These are phyloP conservation scores for Agonopterix alstromeriana DNA, from an alignment of 2,888 invertebrate species.

Conservation along the genomic window DNA sequence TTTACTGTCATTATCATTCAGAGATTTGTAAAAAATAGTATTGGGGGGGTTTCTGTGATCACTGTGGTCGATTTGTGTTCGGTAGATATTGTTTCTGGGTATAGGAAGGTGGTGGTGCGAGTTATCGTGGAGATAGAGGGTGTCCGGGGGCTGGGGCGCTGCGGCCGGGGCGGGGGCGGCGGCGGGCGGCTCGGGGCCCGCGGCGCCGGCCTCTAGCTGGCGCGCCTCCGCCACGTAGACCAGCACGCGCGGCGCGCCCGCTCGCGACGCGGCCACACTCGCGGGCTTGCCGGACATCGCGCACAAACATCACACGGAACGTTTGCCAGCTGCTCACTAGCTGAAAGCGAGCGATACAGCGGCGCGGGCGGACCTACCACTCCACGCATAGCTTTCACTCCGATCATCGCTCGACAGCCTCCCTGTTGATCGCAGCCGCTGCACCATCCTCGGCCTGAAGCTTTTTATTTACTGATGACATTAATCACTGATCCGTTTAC, in stretches of 20 bases:
- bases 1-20: slow-evolving; percentile 45
- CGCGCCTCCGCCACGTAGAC: slow-evolving; percentile 73
- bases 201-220: slow-evolving; percentile 69
- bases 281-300: slow-evolving; percentile 89
- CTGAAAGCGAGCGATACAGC: slow-evolving; percentile 52
- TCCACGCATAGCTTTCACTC: slow-evolving; percentile 58
- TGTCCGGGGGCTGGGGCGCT: slow-evolving; percentile 28
- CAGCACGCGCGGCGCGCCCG: slow-evolving; percentile 72
- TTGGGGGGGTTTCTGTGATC: slow-evolving; percentile 37
- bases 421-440: slow-evolving; percentile 35
- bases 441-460: slow-evolving; percentile 56
- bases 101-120: slow-evolving; percentile 38
- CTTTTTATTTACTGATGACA: slow-evolving; percentile 47
- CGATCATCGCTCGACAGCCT: slow-evolving; percentile 61
- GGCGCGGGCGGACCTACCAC: slow-evolving; percentile 25
- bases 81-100: slow-evolving; percentile 38
- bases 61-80: slow-evolving; percentile 33
- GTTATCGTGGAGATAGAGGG: slow-evolving; percentile 44
- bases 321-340: slow-evolving; percentile 60
- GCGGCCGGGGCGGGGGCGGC: slow-evolving; percentile 20
- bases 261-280: slow-evolving; percentile 78
- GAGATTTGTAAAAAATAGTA: slow-evolving; percentile 48
- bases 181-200: slow-evolving; percentile 33
- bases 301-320: slow-evolving; percentile 83
- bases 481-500: slow-evolving; percentile 60